Evolutionary conservation across 2,797 vertebrate species (phyloP).

Genomic region (Orientallactaga sibirica): DNA sequence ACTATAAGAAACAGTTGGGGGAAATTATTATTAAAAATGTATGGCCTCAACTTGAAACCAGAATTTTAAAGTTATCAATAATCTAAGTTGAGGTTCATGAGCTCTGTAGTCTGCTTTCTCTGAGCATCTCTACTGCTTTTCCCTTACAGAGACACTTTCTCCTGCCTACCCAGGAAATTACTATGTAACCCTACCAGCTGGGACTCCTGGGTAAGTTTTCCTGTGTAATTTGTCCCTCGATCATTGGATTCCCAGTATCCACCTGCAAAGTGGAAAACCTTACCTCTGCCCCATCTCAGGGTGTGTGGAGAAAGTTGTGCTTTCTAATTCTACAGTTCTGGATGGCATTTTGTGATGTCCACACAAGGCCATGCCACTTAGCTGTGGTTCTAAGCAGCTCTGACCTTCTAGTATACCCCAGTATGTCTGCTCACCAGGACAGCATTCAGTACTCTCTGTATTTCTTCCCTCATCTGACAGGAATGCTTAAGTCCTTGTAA

Average conservation of each 20-base stretch:
- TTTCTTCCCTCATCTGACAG: background rate
- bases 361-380: background rate
- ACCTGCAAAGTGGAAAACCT: background rate
- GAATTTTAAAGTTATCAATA: background rate
- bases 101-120: background rate
- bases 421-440: background rate
- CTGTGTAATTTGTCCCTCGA: background rate
- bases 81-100: background rate
- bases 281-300: background rate
- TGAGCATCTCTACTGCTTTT: background rate
- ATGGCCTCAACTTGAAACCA: conserved; percentile 1
- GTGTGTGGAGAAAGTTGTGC: background rate
- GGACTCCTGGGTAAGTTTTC: background rate
- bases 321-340: background rate
- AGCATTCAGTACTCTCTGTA: background rate
- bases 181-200: background rate
- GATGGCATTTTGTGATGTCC: background rate
- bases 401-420: background rate
- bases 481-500: no score
- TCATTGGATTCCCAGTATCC: background rate
- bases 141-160: background rate
- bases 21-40: background rate
- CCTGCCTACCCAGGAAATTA: background rate
- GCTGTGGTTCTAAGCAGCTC: background rate
- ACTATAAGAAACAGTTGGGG: background rate